Conservation (phyloP, 1,140 invertebrate species). For the Nautilus pompilius region DNA sequence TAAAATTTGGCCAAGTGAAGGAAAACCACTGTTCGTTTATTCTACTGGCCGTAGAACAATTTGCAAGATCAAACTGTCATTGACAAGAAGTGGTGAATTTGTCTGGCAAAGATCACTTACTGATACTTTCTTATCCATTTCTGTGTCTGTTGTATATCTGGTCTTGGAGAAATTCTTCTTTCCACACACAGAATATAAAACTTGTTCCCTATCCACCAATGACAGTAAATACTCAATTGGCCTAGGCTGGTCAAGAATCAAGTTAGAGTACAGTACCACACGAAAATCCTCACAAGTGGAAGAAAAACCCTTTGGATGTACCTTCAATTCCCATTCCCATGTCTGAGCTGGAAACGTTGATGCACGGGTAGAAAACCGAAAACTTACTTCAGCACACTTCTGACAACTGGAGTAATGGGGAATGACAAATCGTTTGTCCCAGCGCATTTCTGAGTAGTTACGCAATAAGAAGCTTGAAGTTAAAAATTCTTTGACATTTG, state of each 20-base stretch:
- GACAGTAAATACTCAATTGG: constrained; percentile 56
- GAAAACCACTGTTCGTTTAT: constrained; percentile 12
- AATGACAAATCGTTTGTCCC: constrained; percentile 56
- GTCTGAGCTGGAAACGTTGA: constrained; percentile 50
- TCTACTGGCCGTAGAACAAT: constrained; percentile 44
- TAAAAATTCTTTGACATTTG: constrained; percentile 49
- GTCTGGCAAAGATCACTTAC: constrained; percentile 35
- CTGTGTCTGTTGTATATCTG: constrained; percentile 47
- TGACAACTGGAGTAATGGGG: constrained; percentile 30
- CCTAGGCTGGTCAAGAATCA: constrained; percentile 54
- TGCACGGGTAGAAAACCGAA: constrained; percentile 53
- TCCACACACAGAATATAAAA: constrained; percentile 51
- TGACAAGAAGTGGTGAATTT: constrained; percentile 38
- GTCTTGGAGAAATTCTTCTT: constrained; percentile 57
- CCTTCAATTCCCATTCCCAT: constrained; percentile 57
- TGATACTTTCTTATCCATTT: constrained; percentile 48
- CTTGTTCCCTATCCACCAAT: constrained; percentile 48
- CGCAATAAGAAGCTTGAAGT: constrained; percentile 49
- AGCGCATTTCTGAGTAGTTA: constrained; percentile 55
- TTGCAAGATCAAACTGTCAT: constrained; percentile 40
- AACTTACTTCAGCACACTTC: constrained; percentile 40
- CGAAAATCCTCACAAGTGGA: constrained; percentile 46
- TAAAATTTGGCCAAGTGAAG: too few species aligned
- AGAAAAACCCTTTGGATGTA: constrained; percentile 45
- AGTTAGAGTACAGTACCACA: constrained; percentile 48